Conservation (phyloP, 2,888 invertebrate species). For the Eilema depressum region DNA sequence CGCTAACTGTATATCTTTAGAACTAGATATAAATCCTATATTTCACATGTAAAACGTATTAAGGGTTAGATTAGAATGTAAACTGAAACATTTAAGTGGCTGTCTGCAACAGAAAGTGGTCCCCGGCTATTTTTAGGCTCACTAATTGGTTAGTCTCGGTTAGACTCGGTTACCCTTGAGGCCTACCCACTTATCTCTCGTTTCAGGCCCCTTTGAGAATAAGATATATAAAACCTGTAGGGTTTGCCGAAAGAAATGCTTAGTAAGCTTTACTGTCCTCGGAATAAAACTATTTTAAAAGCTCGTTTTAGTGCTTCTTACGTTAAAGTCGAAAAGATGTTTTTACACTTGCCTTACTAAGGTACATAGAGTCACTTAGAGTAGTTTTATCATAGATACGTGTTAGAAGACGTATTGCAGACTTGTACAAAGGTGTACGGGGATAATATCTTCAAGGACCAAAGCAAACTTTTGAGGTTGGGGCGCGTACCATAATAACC, state of each 20-base stretch:
- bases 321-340: not conserved
- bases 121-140: conserved; percentile 32
- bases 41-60: not conserved
- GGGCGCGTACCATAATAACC: too few species aligned
- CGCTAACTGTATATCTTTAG: not conserved
- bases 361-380: too few species aligned
- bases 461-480: too few species aligned
- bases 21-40: not conserved
- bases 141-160: conserved; percentile 36
- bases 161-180: conserved; percentile 16
- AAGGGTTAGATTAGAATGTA: not conserved
- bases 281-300: not conserved
- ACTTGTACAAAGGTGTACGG: too few species aligned
- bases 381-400: too few species aligned
- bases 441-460: too few species aligned
- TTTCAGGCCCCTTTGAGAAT: conserved; percentile 42
- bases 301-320: not conserved
- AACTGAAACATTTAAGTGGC: conserved; percentile 1
- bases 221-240: not conserved
- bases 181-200: conserved; percentile 38
- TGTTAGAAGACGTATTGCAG: too few species aligned
- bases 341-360: too few species aligned
- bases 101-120: conserved; percentile 16
- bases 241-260: not conserved
- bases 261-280: not conserved